phyloP scores from a whole-genome alignment of 2,888 invertebrate species.

The Yponomeuta plumbellus region DNA sequence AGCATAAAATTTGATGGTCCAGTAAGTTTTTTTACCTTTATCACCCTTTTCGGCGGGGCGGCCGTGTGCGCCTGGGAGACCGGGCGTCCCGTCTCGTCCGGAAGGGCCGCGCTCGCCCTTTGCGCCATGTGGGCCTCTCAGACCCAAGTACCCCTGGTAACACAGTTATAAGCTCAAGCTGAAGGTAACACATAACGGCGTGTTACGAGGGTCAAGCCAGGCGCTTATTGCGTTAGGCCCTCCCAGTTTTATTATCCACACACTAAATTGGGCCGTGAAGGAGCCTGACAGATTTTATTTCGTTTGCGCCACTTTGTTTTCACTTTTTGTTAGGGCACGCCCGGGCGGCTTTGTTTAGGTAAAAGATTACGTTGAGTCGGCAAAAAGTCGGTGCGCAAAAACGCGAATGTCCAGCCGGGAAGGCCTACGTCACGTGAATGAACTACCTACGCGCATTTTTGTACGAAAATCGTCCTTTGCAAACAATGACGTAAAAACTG shows the following conservation, averaged over 20 bases:
- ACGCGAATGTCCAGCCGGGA: neutral
- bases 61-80: conserved; percentile 72
- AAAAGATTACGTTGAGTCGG: neutral
- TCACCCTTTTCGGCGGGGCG: conserved; percentile 85
- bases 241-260: conserved; percentile 52
- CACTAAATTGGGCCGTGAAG: conserved; percentile 43
- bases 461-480: neutral
- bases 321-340: conserved; percentile 6
- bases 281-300: conserved; percentile 41
- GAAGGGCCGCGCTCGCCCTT: conserved; percentile 81
- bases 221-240: conserved; percentile 59
- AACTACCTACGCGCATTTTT: neutral
- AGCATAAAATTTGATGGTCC: conserved; percentile 74
- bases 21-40: conserved; percentile 77
- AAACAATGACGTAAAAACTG: neutral
- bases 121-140: conserved; percentile 77
- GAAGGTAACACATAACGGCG: conserved; percentile 53
- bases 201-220: conserved; percentile 64
- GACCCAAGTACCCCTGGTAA: conserved; percentile 67
- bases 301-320: conserved; percentile 30
- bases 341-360: neutral
- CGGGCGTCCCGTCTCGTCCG: conserved; percentile 83
- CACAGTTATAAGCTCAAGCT: conserved; percentile 57
- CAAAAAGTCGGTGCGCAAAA: neutral
- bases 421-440: neutral